Base-by-base conservation (phyloP, 2,888 invertebrate genomes). In the Heliconius sara region DNA sequence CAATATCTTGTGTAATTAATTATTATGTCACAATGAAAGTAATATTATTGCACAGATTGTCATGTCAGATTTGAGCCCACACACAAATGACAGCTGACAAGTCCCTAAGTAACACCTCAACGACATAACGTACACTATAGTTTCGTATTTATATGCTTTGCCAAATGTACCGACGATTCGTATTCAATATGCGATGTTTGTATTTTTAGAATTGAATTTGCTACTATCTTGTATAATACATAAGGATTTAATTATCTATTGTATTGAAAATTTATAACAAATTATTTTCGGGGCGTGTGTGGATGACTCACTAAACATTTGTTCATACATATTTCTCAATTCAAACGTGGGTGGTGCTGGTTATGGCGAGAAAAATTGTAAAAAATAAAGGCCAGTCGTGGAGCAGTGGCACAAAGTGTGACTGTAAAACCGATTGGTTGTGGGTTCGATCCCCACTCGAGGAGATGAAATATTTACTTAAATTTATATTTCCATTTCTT, bases 191-290 rank as follows among this genome's bases (percentile, higher is more conserved):
- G 73, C 57, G 34, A 60, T 60, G n/a, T 34, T 52, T 7, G 43
- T 57, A 34, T 52, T 57, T 34, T 72, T 60, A 52, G 22, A 19
- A 52, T 25, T 72, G 52, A 3, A 27, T 72, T 52, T 30, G 30
- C 27, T 52, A 72, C 30, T 52, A 72, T 52, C 22, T 27, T 52
- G 22, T 72, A 71, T 19, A 52, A 19, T 47, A 52, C 25, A 70
- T 72, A 27, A 39, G 10, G 19, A 12, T 71, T 47, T 57, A 72
- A 72, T 30, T 73, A 27, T 57, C n/a, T 60, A n/a, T 73, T 34
- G 57, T 72, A 30, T 22, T 30, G 30, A 6, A 72, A 57, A 52
- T 57, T 57, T 30, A 52, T 72, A 43, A 43, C 43, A 25, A n/a
- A 68, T 68, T 39, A 39, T n/a, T 39, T 68, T 39, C 39, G 43